Evolutionary conservation across 2,888 invertebrate species (phyloP).

Genomic region (Bombylius major): DNA sequence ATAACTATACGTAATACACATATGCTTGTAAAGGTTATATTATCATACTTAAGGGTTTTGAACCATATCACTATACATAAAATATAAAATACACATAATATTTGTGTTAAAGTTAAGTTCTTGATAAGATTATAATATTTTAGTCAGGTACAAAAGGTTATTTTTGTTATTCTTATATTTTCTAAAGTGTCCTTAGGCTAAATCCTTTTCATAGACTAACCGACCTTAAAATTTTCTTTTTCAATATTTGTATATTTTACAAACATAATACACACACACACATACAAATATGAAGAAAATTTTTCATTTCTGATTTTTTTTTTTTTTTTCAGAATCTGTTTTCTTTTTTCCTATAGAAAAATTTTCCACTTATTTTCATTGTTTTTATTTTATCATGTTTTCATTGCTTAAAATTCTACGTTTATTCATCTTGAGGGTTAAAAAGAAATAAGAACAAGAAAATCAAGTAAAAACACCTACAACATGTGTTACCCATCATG

Average conservation of each 20-base stretch:
- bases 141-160: conserved; percentile 9
- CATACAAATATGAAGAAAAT: too few relatives aligned
- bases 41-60: too few relatives aligned
- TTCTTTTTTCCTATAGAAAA: not conserved
- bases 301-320: too few relatives aligned
- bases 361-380: too few relatives aligned
- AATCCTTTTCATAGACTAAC: not conserved
- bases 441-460: not conserved
- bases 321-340: not conserved
- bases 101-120: not conserved
- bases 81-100: not conserved
- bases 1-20: too few relatives aligned
- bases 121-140: conserved; percentile 12
- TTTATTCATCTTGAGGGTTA: not conserved
- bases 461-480: conserved; percentile 4
- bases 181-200: not conserved
- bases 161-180: not conserved
- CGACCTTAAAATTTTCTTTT: not conserved
- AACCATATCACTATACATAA: too few relatives aligned
- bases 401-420: not conserved
- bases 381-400: not conserved
- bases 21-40: too few relatives aligned
- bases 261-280: not conserved
- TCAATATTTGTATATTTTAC: not conserved
- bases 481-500: conserved; percentile 2